Evolutionary conservation across 2,888 invertebrate species (phyloP).

Genomic region (Drosophila phalerata): DNA sequence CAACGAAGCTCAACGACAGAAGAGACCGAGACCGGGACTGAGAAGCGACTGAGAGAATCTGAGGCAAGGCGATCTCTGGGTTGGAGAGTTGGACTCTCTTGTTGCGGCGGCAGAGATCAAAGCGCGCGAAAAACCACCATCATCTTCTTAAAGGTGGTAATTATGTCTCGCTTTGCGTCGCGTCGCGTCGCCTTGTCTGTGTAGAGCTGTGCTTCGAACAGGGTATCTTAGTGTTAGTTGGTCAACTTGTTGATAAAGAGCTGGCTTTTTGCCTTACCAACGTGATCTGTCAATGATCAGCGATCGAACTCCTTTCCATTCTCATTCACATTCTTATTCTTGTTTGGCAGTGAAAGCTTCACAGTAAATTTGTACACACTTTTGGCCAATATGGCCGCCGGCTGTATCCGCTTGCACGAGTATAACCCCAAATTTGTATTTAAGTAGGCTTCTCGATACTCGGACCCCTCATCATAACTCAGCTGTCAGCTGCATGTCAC

Average conservation of each 20-base stretch:
- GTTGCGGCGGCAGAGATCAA: conserved; percentile 82
- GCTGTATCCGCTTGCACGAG: conserved; percentile 31
- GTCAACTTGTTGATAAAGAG: conserved; percentile 31
- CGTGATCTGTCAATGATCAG: conserved; percentile 36
- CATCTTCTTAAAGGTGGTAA: conserved; percentile 85
- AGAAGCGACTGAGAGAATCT: conserved; percentile 5
- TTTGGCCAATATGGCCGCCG: conserved; percentile 70
- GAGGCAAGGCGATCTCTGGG: conserved; percentile 11
- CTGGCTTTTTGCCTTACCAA: neutral
- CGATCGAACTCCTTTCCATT: conserved; percentile 18
- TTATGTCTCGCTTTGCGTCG: conserved; percentile 79
- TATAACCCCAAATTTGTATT: conserved; percentile 60
- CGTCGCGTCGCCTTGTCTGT: conserved; percentile 49
- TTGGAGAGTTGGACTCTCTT: conserved; percentile 23
- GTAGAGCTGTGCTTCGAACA: neutral
- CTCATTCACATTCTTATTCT: conserved; percentile 17
- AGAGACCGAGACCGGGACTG: conserved; percentile 9
- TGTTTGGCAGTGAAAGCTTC: conserved; percentile 67
- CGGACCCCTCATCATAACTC: conserved; percentile 71
- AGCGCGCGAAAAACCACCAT: conserved; percentile 83
- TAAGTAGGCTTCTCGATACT: conserved; percentile 45
- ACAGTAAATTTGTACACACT: conserved; percentile 75
- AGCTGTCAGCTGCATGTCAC: conserved; percentile 83
- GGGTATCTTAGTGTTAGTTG: conserved; percentile 30
- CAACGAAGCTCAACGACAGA: conserved; percentile 45